Conservation (phyloP, 2,797 vertebrate genomes). For the Mycteria americana region DNA sequence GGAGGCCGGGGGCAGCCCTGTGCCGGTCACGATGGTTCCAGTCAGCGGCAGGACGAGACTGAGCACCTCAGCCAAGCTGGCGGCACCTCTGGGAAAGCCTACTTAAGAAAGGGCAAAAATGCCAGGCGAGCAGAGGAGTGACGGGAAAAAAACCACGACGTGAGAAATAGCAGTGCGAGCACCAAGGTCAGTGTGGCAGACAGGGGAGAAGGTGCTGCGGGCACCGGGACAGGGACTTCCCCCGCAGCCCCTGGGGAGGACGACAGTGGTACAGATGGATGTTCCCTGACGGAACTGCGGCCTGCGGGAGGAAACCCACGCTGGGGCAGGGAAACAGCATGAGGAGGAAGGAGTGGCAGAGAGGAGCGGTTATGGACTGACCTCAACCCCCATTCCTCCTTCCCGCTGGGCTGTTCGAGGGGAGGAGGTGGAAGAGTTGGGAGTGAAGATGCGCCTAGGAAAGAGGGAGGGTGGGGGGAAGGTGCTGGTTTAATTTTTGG, state of each 20-base stretch:
- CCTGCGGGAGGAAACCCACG: fast-evolving
- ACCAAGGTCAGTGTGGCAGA: fast-evolving
- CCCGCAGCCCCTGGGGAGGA: not conserved
- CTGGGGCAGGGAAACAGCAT: no score
- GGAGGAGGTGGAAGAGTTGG: not conserved
- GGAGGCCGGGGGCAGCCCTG: not conserved
- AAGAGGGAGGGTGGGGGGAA: not conserved
- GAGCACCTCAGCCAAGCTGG: not conserved
- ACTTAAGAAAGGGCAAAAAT: no score
- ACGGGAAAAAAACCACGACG: fast-evolving
- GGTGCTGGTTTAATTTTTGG: not conserved
- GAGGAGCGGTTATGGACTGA: fast-evolving
- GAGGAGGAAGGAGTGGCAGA: no score
- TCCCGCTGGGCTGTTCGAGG: fast-evolving
- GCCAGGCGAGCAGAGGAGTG: fast-evolving
- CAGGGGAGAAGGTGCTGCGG: no score
- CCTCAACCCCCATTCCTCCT: fast-evolving
- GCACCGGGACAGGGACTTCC: fast-evolving
- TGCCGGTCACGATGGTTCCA: no score
- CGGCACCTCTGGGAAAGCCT: no score
- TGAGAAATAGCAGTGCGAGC: fast-evolving
- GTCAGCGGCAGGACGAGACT: fast-evolving
- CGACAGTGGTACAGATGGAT: no score
- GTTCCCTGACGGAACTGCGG: fast-evolving
- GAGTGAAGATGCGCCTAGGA: not conserved